A percentile compares a stretch with the other conserved stretches of the same genome.
These are phyloP conservation scores for Miniopterus natalensis DNA, from an alignment of 2,113 vertebrate species.

Conservation along the genomic window DNA sequence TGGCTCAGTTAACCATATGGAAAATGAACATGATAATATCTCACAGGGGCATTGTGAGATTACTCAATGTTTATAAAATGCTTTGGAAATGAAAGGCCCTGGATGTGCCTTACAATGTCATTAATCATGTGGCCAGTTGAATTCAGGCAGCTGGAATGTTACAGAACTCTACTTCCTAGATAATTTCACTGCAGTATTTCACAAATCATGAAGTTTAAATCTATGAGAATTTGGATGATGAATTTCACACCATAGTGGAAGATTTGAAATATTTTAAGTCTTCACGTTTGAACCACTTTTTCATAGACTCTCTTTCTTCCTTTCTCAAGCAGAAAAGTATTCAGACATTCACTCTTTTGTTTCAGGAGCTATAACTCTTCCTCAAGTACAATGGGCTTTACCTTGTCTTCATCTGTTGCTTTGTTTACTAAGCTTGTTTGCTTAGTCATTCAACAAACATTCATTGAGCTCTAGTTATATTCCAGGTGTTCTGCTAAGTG, in stretches of 20 bases:
- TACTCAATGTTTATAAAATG: constrained; percentile 79
- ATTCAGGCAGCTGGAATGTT: constrained; percentile 54
- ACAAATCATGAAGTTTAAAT: constrained; percentile 59
- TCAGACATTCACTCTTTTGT: constrained; percentile 7
- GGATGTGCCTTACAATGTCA: constrained; percentile 48
- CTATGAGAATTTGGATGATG: constrained; percentile 41
- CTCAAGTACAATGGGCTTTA: neutral
- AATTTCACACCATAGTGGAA: constrained; percentile 26
- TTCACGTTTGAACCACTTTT: constrained; percentile 29
- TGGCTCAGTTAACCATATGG: constrained; percentile 81
- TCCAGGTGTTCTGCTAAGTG: neutral
- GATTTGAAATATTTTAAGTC: constrained; percentile 11
- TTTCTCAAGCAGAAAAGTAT: constrained; percentile 50
- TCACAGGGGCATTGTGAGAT: constrained; percentile 74
- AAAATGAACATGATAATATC: constrained; percentile 83
- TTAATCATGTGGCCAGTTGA: constrained; percentile 79
- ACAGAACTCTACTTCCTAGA: constrained; percentile 54
- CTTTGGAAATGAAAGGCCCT: constrained; percentile 63
- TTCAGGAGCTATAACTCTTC: constrained; percentile 21
- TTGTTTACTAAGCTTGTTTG: neutral
- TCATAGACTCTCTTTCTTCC: constrained; percentile 36
- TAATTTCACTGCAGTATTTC: constrained; percentile 56
- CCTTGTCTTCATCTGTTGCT: neutral
- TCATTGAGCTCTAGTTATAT: neutral
- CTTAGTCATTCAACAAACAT: neutral